Evolutionary conservation across 2,797 vertebrate genomes (phyloP), one percentile per base, ranked within the genome.

Genomic region (Manis pentadactyla): DNA sequence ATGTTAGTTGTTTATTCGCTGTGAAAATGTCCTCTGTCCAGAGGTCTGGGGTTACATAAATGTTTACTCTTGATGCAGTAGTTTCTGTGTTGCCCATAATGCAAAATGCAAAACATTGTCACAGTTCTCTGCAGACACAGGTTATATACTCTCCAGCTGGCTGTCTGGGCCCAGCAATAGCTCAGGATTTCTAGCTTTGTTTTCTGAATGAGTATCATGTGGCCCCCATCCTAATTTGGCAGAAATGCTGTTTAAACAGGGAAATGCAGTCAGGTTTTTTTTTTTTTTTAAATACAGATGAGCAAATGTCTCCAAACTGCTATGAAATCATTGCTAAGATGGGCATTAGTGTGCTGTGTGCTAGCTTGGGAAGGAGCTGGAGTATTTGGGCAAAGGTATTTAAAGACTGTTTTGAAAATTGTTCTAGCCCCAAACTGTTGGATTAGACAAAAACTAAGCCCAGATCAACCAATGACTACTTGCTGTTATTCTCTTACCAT

Each of bases 201-300:
- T 66, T 87, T 79, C n/a, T 88, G 86, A 94, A 42, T 79, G 89
- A 89, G 29, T 85, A 79, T 82, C 63, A 79, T 21, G 84, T 25
- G 46, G 81, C 37, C 71, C 92, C 55, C 81, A 95, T 87, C 8
- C 49, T 92, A 86, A 93, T 49, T 71, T 81, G 89, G 69, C n/a
- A 96, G 83, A 95, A 89, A 79, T 84, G 51, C 31, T 90, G 49
- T 73, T 55, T 74, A 25, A 51, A 73, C 75, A 85, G 61, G 79
- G 4, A 90, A 73, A 87, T 53, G 29, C 29, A 61, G 39, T 81
- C 68, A n/a, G 46, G 8, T 53, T 86, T 69, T 88, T 73, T 55
- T 93, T 46, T 46, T 46, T 46, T 46, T 42, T 42, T 42, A 6
- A 59, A 89, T 89, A 92, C 13, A 6, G 61, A 66, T 87, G 61